These are phyloP conservation scores for Ophthalmolycus amberensis DNA, from an alignment of 2,113 vertebrate species.

Conservation along the genomic window DNA sequence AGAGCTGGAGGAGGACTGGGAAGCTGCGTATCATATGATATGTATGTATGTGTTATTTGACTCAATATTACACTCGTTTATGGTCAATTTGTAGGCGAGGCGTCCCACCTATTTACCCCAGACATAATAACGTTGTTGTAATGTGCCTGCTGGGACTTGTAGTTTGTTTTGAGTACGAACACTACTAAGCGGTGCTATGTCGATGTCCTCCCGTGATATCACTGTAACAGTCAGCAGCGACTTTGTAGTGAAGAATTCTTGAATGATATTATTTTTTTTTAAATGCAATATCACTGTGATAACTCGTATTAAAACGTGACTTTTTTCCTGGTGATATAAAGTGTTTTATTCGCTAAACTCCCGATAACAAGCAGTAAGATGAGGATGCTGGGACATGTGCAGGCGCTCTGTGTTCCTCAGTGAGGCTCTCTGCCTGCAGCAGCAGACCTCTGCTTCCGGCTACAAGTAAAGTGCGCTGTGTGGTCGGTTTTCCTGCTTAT, in stretches of 20 bases:
- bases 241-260: background rate
- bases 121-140: background rate
- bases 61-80: background rate
- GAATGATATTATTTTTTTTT: background rate
- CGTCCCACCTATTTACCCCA: background rate
- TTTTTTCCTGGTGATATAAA: background rate
- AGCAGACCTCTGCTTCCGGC: background rate
- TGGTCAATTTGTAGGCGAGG: too few species aligned
- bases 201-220: background rate
- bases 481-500: background rate
- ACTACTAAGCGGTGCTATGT: background rate
- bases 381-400: conserved; percentile 14
- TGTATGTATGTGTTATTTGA: conserved; percentile 30
- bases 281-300: background rate
- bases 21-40: background rate
- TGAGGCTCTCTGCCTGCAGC: background rate
- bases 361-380: background rate
- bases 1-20: conserved; percentile 7
- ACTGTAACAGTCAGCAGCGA: background rate
- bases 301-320: background rate
- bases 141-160: background rate
- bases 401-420: background rate
- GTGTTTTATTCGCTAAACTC: background rate
- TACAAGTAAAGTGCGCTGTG: background rate
- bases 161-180: background rate